Percentiles rank a stretch among this genome's conserved stretches.
phyloP scores from a whole-genome alignment of 92 coral and sea anemone species.

The Parazoanthus darwini region DNA sequence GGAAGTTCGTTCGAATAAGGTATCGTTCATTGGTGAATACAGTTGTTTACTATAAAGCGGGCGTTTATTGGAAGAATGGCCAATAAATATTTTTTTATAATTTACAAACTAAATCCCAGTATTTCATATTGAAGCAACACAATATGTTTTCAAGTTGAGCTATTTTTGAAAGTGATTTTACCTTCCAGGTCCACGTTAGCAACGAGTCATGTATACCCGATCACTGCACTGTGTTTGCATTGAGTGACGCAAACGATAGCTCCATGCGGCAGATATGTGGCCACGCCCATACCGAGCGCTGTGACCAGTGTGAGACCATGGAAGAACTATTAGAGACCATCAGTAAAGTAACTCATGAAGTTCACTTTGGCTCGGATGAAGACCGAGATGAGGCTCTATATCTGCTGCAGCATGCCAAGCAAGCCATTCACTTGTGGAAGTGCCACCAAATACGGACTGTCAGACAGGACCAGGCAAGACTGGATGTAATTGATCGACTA shows the following conservation, averaged over 20 bases:
- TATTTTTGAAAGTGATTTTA: too few species aligned
- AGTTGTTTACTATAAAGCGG: too few species aligned
- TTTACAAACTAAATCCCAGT: too few species aligned
- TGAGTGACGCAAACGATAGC: slow-evolving; percentile 7
- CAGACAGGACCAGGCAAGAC: slow-evolving; percentile 16
- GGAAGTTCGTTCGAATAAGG: too few species aligned
- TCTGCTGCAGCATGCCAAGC: background rate
- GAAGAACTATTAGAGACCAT: background rate
- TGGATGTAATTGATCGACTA: background rate
- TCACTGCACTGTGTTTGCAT: slow-evolving; percentile 29
- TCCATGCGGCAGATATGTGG: background rate
- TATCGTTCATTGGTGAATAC: too few species aligned
- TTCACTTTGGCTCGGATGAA: background rate
- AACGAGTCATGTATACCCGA: background rate
- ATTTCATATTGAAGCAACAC: too few species aligned
- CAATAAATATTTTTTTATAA: too few species aligned
- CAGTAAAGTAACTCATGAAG: background rate
- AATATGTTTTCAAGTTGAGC: too few species aligned
- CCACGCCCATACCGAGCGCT: slow-evolving; percentile 13
- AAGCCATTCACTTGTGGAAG: slow-evolving; percentile 22
- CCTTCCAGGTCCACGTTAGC: slow-evolving; percentile 11
- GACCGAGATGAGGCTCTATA: background rate
- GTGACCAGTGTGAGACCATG: background rate
- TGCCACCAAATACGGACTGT: slow-evolving; percentile 25
- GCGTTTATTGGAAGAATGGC: too few species aligned